A percentile compares a stretch with the other conserved stretches of the same genome.
Evolutionary conservation across 2,888 invertebrate species (phyloP).

Genomic region (Lithophane leautieri): DNA sequence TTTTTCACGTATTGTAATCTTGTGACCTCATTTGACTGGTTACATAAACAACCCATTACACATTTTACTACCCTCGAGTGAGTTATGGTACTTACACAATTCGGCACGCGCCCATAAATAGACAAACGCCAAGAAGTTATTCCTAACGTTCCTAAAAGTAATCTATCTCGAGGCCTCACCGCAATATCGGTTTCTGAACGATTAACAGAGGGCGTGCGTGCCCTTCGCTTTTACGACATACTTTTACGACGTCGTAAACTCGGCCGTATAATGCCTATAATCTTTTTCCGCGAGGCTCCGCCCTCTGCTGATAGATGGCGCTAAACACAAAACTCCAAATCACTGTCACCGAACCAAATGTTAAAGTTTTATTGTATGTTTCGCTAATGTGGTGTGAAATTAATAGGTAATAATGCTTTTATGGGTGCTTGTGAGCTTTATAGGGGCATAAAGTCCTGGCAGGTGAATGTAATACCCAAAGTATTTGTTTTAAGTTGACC

Average conservation of each 20-base stretch:
- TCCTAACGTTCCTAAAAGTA: slow-evolving; percentile 85
- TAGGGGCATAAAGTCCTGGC: slow-evolving; percentile 85
- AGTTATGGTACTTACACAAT: slow-evolving; percentile 75
- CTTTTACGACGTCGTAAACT: slow-evolving; percentile 90
- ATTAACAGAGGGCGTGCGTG: slow-evolving; percentile 90
- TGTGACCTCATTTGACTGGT: slow-evolving; percentile 66
- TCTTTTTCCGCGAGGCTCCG: slow-evolving; percentile 86
- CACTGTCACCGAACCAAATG: slow-evolving; percentile 86
- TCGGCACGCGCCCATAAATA: slow-evolving; percentile 84
- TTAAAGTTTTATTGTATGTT: slow-evolving; percentile 90
- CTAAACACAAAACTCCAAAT: slow-evolving; percentile 86
- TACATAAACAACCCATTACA: slow-evolving; percentile 72
- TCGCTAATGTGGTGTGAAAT: slow-evolving; percentile 91
- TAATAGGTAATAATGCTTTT: slow-evolving; percentile 90
- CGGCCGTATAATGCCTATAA: slow-evolving; percentile 88
- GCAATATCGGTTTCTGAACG: slow-evolving; percentile 90
- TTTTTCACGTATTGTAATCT: slow-evolving; percentile 67
- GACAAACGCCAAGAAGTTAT: slow-evolving; percentile 88
- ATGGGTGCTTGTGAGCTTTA: slow-evolving; percentile 88
- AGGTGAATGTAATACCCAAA: slow-evolving; percentile 81
- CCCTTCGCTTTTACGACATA: slow-evolving; percentile 89
- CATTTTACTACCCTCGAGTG: slow-evolving; percentile 70
- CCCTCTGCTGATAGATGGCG: slow-evolving; percentile 83
- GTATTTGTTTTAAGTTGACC: slow-evolving; percentile 87
- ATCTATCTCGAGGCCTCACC: slow-evolving; percentile 89